Conservation (phyloP, 2,113 vertebrate genomes). For the Hippocampus comes region DNA sequence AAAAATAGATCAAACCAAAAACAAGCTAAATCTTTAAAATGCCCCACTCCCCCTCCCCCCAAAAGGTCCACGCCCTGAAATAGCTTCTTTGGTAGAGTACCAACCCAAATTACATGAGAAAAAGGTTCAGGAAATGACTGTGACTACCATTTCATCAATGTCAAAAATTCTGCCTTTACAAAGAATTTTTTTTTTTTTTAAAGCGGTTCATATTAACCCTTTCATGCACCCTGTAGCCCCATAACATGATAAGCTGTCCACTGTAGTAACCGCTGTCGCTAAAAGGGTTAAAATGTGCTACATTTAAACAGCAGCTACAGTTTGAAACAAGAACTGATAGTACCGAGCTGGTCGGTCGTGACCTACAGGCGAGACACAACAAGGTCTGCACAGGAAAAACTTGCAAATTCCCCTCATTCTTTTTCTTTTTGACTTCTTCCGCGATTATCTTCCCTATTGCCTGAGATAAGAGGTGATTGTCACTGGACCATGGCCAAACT, state of each 20-base stretch:
- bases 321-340: conserved; percentile 4
- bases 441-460: background rate
- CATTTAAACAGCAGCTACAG: conserved; percentile 21
- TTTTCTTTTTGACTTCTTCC: background rate
- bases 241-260: too few relatives aligned
- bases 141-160: too few relatives aligned
- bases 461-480: background rate
- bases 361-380: background rate
- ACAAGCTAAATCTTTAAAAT: conserved; percentile 16
- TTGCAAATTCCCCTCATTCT: background rate
- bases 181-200: too few relatives aligned
- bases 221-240: too few relatives aligned
- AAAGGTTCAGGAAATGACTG: background rate
- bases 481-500: background rate
- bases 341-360: background rate
- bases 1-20: conserved; percentile 16
- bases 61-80: conserved; percentile 10
- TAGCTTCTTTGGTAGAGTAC: background rate
- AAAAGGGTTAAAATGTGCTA: conserved; percentile 1
- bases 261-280: too few relatives aligned
- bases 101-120: background rate
- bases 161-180: too few relatives aligned
- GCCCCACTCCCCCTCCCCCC: background rate
- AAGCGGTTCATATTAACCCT: too few relatives aligned
- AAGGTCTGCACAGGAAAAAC: background rate